Percentiles rank a stretch among this genome's conserved stretches.
Evolutionary conservation across 92 coral and sea anemone genomes (phyloP).

Genomic region (Actinostola sp.): DNA sequence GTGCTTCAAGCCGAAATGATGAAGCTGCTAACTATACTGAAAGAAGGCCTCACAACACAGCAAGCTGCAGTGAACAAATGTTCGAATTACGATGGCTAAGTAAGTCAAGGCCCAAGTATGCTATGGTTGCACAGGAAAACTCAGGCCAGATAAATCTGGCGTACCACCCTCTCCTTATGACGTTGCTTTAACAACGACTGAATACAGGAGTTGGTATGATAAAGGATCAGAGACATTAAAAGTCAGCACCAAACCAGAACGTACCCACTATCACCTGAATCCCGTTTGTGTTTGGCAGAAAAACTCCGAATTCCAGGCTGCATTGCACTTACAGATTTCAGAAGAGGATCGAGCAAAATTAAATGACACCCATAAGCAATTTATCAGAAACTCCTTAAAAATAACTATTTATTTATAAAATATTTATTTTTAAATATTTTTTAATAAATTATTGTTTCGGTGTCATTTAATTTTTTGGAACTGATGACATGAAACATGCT

Average conservation of each 20-base stretch:
- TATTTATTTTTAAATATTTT: too few species aligned
- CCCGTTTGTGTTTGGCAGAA: constrained; percentile 20
- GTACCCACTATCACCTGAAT: constrained; percentile 25
- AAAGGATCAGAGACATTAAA: not conserved
- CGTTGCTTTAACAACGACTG: constrained; percentile 10
- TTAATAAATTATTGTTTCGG: too few species aligned
- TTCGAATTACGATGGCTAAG: constrained; percentile 8
- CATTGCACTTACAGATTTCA: not conserved
- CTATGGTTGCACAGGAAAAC: constrained; percentile 21
- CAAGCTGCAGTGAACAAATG: not conserved
- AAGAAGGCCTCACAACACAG: constrained; percentile 4
- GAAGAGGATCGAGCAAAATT: constrained; percentile 5
- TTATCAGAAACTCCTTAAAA: not conserved
- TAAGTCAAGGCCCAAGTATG: constrained; percentile 9
- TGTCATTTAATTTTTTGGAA: too few species aligned
- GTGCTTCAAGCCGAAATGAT: not conserved
- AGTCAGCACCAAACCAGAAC: constrained; percentile 19
- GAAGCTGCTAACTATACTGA: not conserved
- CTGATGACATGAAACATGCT: too few species aligned
- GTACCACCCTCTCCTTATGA: constrained; percentile 19
- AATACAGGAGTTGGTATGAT: constrained; percentile 19
- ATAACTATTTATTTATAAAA: constrained; percentile 8
- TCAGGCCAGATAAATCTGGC: constrained; percentile 11
- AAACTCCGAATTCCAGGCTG: constrained; percentile 6
- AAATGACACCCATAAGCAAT: not conserved